Conservation (phyloP, 2,113 vertebrate species). For the Calidris pygmaea region DNA sequence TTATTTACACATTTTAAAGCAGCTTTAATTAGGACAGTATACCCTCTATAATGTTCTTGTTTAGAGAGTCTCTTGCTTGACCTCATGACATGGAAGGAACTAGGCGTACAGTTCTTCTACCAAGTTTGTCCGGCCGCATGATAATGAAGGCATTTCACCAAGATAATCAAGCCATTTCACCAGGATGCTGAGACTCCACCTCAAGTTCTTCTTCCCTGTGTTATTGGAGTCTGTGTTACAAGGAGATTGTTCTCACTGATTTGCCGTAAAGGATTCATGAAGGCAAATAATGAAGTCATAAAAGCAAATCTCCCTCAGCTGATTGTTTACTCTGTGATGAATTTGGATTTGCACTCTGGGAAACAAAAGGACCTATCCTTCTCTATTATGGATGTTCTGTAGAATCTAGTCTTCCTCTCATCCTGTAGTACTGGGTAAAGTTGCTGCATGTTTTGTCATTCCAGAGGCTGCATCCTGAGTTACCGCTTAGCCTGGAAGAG, state of each 20-base stretch:
- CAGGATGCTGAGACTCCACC: neutral
- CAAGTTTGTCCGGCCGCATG: neutral
- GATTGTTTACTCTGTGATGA: neutral
- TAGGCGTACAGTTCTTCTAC: neutral
- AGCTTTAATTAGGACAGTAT: neutral
- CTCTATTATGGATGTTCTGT: neutral
- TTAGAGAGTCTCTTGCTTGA: neutral
- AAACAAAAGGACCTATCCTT: neutral
- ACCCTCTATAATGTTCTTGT: neutral
- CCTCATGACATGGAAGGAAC: neutral
- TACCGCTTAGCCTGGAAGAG: conserved; percentile 86
- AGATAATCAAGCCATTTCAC: neutral
- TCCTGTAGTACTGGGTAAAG: neutral
- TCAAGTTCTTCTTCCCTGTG: neutral
- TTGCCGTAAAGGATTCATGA: neutral
- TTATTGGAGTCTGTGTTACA: neutral
- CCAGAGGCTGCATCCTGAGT: conserved; percentile 77
- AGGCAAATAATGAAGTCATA: neutral
- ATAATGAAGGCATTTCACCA: neutral
- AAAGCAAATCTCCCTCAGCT: neutral
- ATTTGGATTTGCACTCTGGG: neutral
- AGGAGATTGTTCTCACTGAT: neutral
- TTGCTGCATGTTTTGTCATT: conserved; percentile 29
- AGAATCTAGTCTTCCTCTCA: neutral
- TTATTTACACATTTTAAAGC: neutral